Conservation (phyloP, 2,113 vertebrate genomes). For the Polypterus senegalus region DNA sequence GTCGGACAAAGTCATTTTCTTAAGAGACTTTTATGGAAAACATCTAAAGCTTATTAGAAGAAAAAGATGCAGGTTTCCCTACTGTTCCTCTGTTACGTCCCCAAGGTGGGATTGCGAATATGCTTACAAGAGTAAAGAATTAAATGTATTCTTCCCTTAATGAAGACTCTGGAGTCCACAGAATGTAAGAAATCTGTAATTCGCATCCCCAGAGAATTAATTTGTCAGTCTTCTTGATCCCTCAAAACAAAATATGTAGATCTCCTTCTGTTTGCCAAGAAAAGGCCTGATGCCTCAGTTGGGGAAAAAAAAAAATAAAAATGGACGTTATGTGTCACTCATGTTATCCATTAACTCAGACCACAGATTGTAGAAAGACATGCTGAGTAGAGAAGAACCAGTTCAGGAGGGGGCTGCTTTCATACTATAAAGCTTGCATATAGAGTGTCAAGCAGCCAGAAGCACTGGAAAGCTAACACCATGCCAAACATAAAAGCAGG, state of each 20-base stretch:
- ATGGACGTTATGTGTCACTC: slow-evolving; percentile 3
- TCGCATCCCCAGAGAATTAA: slow-evolving; percentile 34
- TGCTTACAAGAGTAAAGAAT: slow-evolving; percentile 42
- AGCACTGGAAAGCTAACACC: too few species aligned
- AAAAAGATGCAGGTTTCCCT: slow-evolving; percentile 21
- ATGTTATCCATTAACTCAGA: slow-evolving; percentile 12
- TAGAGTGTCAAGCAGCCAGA: too few species aligned
- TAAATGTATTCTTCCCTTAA: slow-evolving; percentile 48
- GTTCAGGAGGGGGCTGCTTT: too few species aligned
- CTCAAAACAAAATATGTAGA: slow-evolving; percentile 43
- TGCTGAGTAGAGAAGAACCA: too few species aligned
- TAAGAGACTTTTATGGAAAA: slow-evolving; percentile 34
- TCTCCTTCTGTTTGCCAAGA: slow-evolving; percentile 30
- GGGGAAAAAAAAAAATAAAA: neutral
- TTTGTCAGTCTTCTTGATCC: slow-evolving; percentile 44
- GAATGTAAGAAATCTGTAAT: slow-evolving; percentile 15
- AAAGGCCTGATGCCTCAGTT: slow-evolving; percentile 24
- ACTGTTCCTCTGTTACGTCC: slow-evolving; percentile 25
- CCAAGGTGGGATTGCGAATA: slow-evolving; percentile 35
- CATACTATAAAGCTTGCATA: too few species aligned
- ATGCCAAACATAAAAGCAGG: too few species aligned
- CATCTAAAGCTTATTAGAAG: slow-evolving; percentile 26
- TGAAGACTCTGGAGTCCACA: slow-evolving; percentile 43
- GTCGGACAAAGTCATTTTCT: slow-evolving; percentile 15
- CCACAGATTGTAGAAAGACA: neutral